These are phyloP conservation scores for Bombus vancouverensis DNA, from an alignment of 1,140 invertebrate species.

Conservation along the genomic window DNA sequence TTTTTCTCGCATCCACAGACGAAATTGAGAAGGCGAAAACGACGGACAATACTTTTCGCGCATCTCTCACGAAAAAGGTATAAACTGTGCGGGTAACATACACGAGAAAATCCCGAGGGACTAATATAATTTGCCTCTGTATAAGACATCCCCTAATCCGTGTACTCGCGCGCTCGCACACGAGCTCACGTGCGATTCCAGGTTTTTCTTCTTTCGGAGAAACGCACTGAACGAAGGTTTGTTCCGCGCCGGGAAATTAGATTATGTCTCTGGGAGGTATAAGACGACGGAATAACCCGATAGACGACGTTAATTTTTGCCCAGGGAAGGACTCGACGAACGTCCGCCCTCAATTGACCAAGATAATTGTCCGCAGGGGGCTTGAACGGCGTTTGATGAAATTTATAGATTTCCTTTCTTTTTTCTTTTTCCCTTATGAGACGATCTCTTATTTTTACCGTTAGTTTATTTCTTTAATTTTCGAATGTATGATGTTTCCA, in stretches of 20 bases:
- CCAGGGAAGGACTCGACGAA: background rate
- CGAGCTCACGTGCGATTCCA: background rate
- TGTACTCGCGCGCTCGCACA: background rate
- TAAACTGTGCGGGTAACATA: conserved; percentile 16
- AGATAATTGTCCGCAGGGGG: background rate
- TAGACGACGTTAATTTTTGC: conserved; percentile 33
- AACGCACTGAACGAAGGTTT: conserved; percentile 37
- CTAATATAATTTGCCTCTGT: conserved; percentile 48
- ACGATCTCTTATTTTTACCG: background rate
- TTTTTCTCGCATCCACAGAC: background rate
- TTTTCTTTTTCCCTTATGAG: background rate
- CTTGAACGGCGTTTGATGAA: background rate
- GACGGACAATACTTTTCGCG: conserved; percentile 3
- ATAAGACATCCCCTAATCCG: conserved; percentile 35
- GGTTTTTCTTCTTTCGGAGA: background rate
- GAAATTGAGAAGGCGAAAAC: background rate
- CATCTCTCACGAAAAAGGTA: background rate
- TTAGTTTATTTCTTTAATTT: too few species aligned
- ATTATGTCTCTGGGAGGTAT: conserved; percentile 27
- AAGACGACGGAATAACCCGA: conserved; percentile 22
- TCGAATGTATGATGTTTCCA: too few species aligned
- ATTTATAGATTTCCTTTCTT: background rate
- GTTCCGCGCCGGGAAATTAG: conserved; percentile 37
- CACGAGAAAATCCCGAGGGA: conserved; percentile 27
- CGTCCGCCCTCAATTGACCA: background rate